These are phyloP conservation scores for Watsonalla binaria DNA, from an alignment of 2,888 invertebrate species.

Conservation along the genomic window DNA sequence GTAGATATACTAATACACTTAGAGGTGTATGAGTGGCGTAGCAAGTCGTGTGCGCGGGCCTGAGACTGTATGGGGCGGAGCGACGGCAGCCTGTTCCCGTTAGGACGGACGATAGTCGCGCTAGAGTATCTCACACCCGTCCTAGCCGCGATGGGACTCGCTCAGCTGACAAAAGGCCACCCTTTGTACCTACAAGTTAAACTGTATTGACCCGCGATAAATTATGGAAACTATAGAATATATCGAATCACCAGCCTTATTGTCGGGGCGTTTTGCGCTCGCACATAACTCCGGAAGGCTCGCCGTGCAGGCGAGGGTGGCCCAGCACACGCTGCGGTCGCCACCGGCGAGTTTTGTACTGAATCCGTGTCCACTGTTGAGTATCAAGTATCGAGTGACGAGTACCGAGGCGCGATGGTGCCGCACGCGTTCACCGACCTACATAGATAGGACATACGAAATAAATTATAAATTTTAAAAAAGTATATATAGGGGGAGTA, in stretches of 20 bases:
- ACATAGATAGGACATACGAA: constrained; percentile 76
- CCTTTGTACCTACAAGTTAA: not conserved
- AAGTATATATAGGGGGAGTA: constrained; percentile 59
- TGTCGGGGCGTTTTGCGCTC: constrained; percentile 9
- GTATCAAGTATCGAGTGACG: not conserved
- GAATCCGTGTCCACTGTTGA: not conserved
- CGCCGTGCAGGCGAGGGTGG: constrained; percentile 13
- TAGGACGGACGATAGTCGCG: not conserved
- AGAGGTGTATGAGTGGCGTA: not conserved
- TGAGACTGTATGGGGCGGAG: not conserved
- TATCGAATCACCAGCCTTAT: constrained; percentile 1
- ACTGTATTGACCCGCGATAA: not conserved
- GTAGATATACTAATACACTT: not conserved
- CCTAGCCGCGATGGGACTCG: not conserved
- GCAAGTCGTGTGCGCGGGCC: not conserved
- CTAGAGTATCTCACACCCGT: not conserved
- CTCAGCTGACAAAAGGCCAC: not conserved
- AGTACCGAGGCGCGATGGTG: constrained; percentile 26
- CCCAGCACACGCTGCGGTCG: constrained; percentile 12
- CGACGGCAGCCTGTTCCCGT: not conserved
- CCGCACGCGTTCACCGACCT: constrained; percentile 45
- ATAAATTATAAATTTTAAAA: constrained; percentile 75
- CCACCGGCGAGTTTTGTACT: not conserved
- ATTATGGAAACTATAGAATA: not conserved
- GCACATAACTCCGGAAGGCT: constrained; percentile 20